These are phyloP conservation scores for Saccostrea cuccullata DNA, from an alignment of 1,140 invertebrate species.

Conservation along the genomic window DNA sequence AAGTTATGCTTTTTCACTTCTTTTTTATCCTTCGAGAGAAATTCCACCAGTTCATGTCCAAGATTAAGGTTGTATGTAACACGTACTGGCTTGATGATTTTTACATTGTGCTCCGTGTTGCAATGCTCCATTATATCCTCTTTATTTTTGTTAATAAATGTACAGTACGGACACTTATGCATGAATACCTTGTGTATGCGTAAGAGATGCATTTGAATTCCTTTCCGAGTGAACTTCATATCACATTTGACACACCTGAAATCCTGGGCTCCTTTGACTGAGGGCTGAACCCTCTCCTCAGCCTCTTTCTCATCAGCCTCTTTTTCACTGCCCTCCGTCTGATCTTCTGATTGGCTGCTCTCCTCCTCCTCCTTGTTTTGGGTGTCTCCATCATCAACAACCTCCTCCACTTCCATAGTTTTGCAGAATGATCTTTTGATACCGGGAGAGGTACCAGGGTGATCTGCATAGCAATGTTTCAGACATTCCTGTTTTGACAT, in stretches of 20 bases:
- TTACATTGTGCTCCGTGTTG: background rate
- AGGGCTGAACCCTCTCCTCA: background rate
- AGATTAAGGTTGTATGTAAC: background rate
- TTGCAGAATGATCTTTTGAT: conserved; percentile 38
- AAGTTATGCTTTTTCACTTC: background rate
- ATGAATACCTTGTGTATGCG: conserved; percentile 38
- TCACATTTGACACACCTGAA: conserved; percentile 33
- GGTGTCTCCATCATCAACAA: background rate
- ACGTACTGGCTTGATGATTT: background rate
- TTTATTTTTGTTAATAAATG: background rate
- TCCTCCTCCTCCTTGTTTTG: background rate
- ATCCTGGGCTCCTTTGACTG: background rate
- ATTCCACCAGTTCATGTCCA: conserved; percentile 14
- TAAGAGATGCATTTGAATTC: conserved; percentile 35
- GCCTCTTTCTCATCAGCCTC: conserved; percentile 11
- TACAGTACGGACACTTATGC: conserved; percentile 39
- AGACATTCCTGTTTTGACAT: conserved; percentile 43
- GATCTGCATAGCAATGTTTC: conserved; percentile 40
- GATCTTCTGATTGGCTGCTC: background rate
- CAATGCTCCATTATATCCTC: conserved; percentile 9
- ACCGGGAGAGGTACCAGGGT: conserved; percentile 32
- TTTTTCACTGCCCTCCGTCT: background rate
- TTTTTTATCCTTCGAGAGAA: background rate
- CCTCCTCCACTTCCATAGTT: conserved; percentile 7
- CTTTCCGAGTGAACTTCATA: conserved; percentile 12